phyloP scores from a whole-genome alignment of 2,797 vertebrate genomes.

The Ceyx erithaca region DNA sequence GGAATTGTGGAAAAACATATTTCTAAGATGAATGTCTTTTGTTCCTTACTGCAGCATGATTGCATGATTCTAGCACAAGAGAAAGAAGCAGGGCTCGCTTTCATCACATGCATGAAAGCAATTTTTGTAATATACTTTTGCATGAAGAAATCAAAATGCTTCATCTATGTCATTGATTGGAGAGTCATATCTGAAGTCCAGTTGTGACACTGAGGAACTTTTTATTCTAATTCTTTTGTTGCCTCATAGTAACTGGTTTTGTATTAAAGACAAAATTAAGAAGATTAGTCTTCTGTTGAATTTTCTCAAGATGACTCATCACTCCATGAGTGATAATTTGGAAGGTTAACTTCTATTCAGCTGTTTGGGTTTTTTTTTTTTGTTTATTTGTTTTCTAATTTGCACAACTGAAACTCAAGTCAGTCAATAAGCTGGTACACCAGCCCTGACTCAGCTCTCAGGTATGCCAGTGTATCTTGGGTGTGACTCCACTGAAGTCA shows the following conservation, averaged over 20 bases:
- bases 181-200: neutral
- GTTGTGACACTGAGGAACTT: accelerated
- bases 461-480: neutral
- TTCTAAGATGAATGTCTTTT: neutral
- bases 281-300: neutral
- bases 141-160: neutral
- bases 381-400: neutral
- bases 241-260: neutral
- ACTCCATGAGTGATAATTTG: neutral
- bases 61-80: neutral
- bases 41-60: neutral
- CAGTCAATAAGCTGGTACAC: neutral
- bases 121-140: neutral
- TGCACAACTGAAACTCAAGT: slow-evolving; percentile 42
- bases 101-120: neutral
- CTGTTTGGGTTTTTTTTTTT: too few relatives aligned
- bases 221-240: neutral
- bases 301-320: neutral
- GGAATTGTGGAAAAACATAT: neutral
- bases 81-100: neutral
- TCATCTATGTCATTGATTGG: neutral
- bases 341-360: neutral
- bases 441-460: slow-evolving; percentile 54
- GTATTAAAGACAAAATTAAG: neutral
- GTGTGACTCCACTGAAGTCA: slow-evolving; percentile 10